Evolutionary conservation across 2,888 invertebrate species (phyloP).

Genomic region (Atrina japonica): DNA sequence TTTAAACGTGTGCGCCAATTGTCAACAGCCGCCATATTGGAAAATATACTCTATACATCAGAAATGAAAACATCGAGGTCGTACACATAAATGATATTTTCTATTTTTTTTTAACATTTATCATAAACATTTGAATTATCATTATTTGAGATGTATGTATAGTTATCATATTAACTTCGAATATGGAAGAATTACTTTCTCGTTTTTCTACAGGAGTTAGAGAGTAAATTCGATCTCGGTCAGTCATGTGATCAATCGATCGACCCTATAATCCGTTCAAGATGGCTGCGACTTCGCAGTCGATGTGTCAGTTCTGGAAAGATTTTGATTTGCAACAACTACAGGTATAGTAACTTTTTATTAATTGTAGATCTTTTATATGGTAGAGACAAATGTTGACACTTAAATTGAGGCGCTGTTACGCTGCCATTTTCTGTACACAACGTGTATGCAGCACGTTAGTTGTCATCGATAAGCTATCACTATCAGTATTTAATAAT

Average conservation of each 20-base stretch:
- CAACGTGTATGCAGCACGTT: too few relatives aligned
- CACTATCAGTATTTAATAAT: conserved; percentile 6
- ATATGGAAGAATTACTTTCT: too few relatives aligned
- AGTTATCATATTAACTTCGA: too few relatives aligned
- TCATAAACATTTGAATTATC: too few relatives aligned
- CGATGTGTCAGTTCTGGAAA: conserved; percentile 82
- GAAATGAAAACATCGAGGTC: too few relatives aligned
- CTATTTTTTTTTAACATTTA: too few relatives aligned
- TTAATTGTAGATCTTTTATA: neutral
- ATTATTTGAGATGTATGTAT: too few relatives aligned
- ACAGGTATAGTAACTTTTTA: conserved; percentile 75
- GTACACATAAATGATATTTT: too few relatives aligned
- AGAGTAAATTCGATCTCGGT: conserved; percentile 70
- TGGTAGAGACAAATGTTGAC: too few relatives aligned
- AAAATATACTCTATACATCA: conserved; percentile 3
- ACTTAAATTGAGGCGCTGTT: too few relatives aligned
- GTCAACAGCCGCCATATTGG: conserved; percentile 75
- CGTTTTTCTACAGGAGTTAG: conserved; percentile 42
- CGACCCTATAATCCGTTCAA: conserved; percentile 77
- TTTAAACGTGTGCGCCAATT: conserved; percentile 75
- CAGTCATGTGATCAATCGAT: conserved; percentile 79
- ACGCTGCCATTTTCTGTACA: too few relatives aligned
- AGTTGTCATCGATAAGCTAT: conserved; percentile 7
- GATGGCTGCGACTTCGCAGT: conserved; percentile 82
- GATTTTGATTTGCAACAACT: conserved; percentile 81